phyloP scores from a whole-genome alignment of 2,797 vertebrate genomes.

The Hoplostethus mediterraneus region DNA sequence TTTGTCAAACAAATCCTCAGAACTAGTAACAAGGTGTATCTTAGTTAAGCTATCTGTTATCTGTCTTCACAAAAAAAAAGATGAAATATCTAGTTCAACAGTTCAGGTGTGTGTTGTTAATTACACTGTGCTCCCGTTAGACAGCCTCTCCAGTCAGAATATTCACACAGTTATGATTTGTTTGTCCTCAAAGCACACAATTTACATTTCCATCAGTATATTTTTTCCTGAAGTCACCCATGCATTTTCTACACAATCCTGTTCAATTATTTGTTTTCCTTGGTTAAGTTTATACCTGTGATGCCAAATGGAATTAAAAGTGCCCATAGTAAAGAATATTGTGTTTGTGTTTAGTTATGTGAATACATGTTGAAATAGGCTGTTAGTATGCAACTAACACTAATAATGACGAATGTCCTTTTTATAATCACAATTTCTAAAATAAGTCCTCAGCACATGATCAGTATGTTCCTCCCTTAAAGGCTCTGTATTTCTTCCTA shows the following conservation, averaged over 20 bases:
- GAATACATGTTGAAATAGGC: not conserved
- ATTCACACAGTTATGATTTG: not conserved
- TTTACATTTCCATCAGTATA: not conserved
- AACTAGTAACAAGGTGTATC: conserved; percentile 32
- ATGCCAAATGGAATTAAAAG: conserved; percentile 92
- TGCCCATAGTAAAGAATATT: conserved; percentile 80
- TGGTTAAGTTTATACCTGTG: conserved; percentile 78
- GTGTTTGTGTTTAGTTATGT: conserved; percentile 10
- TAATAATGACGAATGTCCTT: too few relatives aligned
- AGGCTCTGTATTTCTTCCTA: too few relatives aligned
- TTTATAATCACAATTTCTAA: too few relatives aligned
- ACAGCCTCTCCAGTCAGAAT: not conserved
- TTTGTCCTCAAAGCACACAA: conserved; percentile 50
- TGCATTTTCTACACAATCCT: conserved; percentile 70
- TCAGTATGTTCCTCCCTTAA: too few relatives aligned
- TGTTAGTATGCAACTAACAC: too few relatives aligned
- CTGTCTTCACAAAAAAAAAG: not conserved
- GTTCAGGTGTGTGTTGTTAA: conserved; percentile 32
- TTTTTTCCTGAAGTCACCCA: conserved; percentile 34
- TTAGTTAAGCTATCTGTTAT: conserved; percentile 16
- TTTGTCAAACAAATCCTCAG: conserved; percentile 29
- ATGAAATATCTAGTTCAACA: conserved; percentile 32
- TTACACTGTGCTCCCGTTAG: conserved; percentile 39
- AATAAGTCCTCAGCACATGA: too few relatives aligned
- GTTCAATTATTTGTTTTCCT: conserved; percentile 69